Base-by-base conservation (phyloP, 2,113 vertebrate species). In the Campylorhamphus procurvoides region DNA sequence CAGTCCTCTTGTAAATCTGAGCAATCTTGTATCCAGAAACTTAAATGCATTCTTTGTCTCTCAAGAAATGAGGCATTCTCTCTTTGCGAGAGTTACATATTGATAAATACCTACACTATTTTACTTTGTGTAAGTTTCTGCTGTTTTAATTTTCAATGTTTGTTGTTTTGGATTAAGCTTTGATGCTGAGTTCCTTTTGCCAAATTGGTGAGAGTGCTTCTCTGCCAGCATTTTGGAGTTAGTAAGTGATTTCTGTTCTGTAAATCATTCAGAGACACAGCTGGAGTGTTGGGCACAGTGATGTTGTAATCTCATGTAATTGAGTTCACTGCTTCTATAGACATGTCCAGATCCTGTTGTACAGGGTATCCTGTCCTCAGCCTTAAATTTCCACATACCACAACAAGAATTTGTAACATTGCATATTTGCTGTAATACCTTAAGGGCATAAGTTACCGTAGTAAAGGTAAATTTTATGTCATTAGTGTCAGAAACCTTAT, bases 211-310 rank as follows among this genome's bases (percentile, higher is more conserved):
- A 66, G 60, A 66, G 29, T 33, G 17, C 12, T 52, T 3, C 42
- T 55, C 31, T 92, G 52, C 31, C 33, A 69, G 64, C 67, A 67
- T 87, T 97, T 95, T 87, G 75, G 69, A 90, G 69, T 66, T 72
- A 85, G 86, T 60, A 46, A 14, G 29, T 60, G 46, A n/a, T 78
- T 83, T 86, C 84, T 24, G 7, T 58, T 94, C 42, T 55, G 19
- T 89, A 72, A 8, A 15, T 86, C 50, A 59, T 52, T 75, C 67
- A 83, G 79, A 46, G 4, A 28, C 64, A 78, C 71, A 86, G 16
- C 66, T 42, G 27, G 79, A 85, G 23, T 37, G 46, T 52, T 29
- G 52, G 27, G 62, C 69, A 74, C 24, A 55, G 37, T 19, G 46
- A 33, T 49, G 18, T 69, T 95, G 18, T 40, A 58, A 4, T 88